Conservation (phyloP, 2,888 invertebrate genomes). For the Lapara coniferarum region DNA sequence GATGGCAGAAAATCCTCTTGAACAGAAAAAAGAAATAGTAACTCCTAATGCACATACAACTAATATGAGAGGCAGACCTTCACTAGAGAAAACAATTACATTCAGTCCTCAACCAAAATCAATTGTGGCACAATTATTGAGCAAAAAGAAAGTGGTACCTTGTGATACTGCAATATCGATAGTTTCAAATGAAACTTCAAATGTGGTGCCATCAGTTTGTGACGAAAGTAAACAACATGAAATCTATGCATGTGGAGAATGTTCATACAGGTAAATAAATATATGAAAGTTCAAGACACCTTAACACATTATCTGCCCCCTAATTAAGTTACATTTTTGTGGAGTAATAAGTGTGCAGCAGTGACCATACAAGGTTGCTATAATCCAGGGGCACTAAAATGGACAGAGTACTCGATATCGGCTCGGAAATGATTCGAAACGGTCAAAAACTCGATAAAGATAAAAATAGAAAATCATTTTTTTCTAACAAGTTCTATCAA, state of each 20-base stretch:
- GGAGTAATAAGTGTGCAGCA: too few relatives aligned
- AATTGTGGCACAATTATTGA: conserved; percentile 61
- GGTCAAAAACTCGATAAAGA: too few relatives aligned
- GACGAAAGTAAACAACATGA: background rate
- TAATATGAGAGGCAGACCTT: conserved; percentile 64
- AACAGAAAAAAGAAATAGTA: conserved; percentile 27
- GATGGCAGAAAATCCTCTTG: conserved; percentile 57
- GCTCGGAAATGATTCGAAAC: too few relatives aligned
- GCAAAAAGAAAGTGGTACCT: conserved; percentile 42
- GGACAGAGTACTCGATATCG: too few relatives aligned
- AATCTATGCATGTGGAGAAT: background rate
- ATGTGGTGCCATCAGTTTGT: background rate
- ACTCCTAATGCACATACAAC: conserved; percentile 27
- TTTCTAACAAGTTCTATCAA: too few relatives aligned
- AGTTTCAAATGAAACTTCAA: conserved; percentile 20
- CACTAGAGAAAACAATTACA: conserved; percentile 46
- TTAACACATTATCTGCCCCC: too few relatives aligned
- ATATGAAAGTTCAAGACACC: background rate
- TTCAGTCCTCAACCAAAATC: conserved; percentile 68
- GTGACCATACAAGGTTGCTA: too few relatives aligned
- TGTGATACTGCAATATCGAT: conserved; percentile 29
- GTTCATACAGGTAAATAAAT: conserved; percentile 13
- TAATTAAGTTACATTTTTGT: too few relatives aligned
- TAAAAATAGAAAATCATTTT: too few relatives aligned
- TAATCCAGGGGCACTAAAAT: too few relatives aligned